Conservation (phyloP, 2,113 vertebrate species). For the Macrotus californicus region DNA sequence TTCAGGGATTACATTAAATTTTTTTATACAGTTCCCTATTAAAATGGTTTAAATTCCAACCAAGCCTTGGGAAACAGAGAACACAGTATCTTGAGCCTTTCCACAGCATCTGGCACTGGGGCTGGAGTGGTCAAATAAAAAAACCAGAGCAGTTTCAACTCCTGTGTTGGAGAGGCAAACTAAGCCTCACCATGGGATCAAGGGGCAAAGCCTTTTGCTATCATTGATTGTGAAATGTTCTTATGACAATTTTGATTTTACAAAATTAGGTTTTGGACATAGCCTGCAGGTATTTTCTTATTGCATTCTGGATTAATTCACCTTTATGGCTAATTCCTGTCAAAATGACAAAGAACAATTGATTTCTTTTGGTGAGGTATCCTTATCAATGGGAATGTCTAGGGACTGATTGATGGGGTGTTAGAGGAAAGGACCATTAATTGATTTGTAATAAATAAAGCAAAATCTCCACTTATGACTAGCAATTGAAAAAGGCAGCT, state of each 20-base stretch:
- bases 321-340: slow-evolving; percentile 73
- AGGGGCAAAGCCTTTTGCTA: slow-evolving; percentile 49
- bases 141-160: slow-evolving; percentile 41
- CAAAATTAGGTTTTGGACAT: slow-evolving; percentile 70
- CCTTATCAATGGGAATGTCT: slow-evolving; percentile 68
- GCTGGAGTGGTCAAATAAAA: not conserved
- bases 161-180: slow-evolving; percentile 5
- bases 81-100: not conserved
- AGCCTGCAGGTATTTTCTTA: slow-evolving; percentile 67
- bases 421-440: slow-evolving; percentile 76
- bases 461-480: slow-evolving; percentile 73
- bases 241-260: slow-evolving; percentile 71
- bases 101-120: slow-evolving; percentile 42
- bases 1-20: not conserved
- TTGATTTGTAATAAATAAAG: slow-evolving; percentile 81
- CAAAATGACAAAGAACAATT: slow-evolving; percentile 78
- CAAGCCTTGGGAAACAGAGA: slow-evolving; percentile 45
- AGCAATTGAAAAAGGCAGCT: slow-evolving; percentile 67
- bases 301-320: slow-evolving; percentile 70
- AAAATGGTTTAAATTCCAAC: slow-evolving; percentile 58
- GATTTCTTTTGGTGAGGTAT: slow-evolving; percentile 72
- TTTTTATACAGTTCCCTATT: slow-evolving; percentile 17
- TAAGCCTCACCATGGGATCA: slow-evolving; percentile 21
- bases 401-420: slow-evolving; percentile 73
- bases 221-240: slow-evolving; percentile 43